Conservation (phyloP, 2,113 vertebrate species). For the Rhipidura dahli region DNA sequence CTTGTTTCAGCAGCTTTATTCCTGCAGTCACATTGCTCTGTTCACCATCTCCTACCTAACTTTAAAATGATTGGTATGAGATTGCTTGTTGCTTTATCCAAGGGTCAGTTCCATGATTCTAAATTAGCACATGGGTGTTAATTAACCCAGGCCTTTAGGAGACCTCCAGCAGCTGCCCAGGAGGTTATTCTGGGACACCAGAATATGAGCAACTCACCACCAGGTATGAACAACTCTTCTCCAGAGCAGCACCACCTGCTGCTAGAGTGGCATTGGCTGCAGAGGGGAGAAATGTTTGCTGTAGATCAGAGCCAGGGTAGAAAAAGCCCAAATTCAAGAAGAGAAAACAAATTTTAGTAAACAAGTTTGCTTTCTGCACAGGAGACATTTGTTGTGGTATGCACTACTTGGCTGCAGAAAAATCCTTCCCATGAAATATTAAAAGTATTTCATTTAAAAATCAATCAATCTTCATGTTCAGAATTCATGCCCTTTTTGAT, state of each 20-base stretch:
- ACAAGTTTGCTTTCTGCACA: not conserved
- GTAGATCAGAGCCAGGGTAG: not conserved
- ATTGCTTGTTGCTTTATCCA: constrained; percentile 11
- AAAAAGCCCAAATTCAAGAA: not conserved
- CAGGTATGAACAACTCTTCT: rapidly evolving
- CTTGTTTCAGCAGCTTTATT: constrained; percentile 38
- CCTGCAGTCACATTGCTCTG: not conserved
- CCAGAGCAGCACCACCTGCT: not conserved
- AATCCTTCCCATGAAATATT: not conserved
- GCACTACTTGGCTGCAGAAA: not conserved
- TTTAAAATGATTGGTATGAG: constrained; percentile 33
- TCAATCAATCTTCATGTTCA: not conserved
- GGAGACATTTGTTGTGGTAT: not conserved
- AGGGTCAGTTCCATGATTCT: constrained; percentile 4
- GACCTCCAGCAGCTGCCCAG: not conserved
- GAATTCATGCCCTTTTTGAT: not conserved
- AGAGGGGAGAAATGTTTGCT: not conserved
- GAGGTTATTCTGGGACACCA: not conserved
- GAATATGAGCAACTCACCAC: no score
- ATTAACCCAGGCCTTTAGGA: not conserved
- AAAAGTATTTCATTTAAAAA: not conserved
- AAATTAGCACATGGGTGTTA: not conserved
- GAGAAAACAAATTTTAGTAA: not conserved
- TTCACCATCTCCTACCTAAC: constrained; percentile 25
- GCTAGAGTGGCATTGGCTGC: not conserved